phyloP scores from a whole-genome alignment of 2,888 invertebrate species.

The Xestia ashworthii region DNA sequence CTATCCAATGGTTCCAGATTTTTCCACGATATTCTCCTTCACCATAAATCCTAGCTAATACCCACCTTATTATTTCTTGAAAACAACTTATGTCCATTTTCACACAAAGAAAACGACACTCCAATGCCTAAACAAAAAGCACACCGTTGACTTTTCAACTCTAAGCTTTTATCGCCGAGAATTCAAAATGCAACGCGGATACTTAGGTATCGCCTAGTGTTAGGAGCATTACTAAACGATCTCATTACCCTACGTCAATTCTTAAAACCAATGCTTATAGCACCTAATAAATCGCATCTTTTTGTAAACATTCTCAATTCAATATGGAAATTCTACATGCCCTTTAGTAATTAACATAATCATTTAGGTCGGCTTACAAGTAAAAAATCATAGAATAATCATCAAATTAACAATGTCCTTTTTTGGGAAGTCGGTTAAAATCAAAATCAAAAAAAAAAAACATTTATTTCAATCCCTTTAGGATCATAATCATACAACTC shows the following conservation, averaged over 20 bases:
- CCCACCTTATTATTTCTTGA: background rate
- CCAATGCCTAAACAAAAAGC: background rate
- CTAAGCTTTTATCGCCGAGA: background rate
- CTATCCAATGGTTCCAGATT: conserved; percentile 1
- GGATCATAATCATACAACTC: too few species aligned
- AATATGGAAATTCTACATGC: conserved; percentile 24
- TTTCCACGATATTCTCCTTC: background rate
- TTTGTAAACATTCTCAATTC: conserved; percentile 7
- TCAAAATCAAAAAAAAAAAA: too few species aligned
- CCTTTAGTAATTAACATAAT: conserved; percentile 30
- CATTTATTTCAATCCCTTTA: too few species aligned
- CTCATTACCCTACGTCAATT: conserved; percentile 31
- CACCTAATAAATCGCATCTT: conserved; percentile 31
- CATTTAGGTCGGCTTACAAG: background rate
- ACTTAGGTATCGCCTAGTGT: background rate
- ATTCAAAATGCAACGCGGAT: background rate
- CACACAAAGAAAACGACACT: background rate
- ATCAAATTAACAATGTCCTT: conserved; percentile 58
- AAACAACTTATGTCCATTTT: background rate
- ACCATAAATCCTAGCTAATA: background rate
- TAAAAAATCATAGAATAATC: conserved; percentile 49
- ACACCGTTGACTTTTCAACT: background rate
- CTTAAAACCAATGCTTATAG: background rate
- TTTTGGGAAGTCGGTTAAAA: conserved; percentile 31
- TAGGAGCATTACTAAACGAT: background rate